These are phyloP conservation scores for Illadopsis cleaveri DNA, from an alignment of 2,113 vertebrate species.

Conservation along the genomic window DNA sequence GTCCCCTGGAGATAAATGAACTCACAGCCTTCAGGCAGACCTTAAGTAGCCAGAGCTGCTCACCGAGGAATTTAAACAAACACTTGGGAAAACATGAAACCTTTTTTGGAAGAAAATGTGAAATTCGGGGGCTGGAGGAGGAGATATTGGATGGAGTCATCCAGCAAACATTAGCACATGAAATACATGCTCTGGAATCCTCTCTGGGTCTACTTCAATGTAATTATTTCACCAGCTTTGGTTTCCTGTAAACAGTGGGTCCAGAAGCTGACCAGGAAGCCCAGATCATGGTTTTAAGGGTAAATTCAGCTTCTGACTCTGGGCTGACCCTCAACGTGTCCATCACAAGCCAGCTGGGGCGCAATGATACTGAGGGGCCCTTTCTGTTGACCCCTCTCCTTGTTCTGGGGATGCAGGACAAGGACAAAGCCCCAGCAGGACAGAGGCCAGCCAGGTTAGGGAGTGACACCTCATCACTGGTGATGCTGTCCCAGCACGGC, in stretches of 20 bases:
- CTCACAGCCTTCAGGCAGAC: slow-evolving; percentile 1
- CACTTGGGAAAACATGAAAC: slow-evolving; percentile 37
- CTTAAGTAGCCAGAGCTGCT: slow-evolving; percentile 23
- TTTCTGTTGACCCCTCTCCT: background rate
- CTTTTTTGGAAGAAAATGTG: slow-evolving; percentile 65
- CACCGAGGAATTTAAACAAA: slow-evolving; percentile 21
- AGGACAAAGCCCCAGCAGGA: background rate
- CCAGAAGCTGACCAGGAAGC: background rate
- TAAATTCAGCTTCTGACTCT: background rate
- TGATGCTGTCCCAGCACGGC: background rate
- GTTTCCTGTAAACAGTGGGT: background rate
- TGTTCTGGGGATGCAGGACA: background rate
- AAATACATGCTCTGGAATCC: slow-evolving; percentile 46
- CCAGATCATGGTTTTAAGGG: background rate
- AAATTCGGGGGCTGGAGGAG: slow-evolving; percentile 12
- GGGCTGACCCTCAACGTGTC: fast-evolving
- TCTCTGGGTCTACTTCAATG: background rate
- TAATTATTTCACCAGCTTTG: background rate
- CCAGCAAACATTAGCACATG: slow-evolving; percentile 40
- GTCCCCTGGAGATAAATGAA: slow-evolving; percentile 30
- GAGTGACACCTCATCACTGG: background rate
- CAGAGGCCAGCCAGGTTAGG: background rate
- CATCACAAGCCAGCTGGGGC: background rate
- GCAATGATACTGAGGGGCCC: background rate
- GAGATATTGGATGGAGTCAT: slow-evolving; percentile 21